Base-by-base conservation (phyloP, 2,888 invertebrate species). In the Eumacrocentrus americanus region DNA sequence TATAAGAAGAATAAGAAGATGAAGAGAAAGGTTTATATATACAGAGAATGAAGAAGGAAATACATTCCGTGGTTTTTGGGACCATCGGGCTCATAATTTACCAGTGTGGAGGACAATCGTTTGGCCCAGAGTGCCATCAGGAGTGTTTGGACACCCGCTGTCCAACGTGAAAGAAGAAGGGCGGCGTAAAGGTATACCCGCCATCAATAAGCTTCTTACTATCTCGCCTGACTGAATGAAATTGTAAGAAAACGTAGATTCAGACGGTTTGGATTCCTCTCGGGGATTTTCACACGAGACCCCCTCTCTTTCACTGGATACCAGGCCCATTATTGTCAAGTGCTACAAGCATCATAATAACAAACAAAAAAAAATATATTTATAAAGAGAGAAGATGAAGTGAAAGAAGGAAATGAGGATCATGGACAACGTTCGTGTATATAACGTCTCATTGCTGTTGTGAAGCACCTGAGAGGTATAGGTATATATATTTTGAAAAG, bases 71-170 rank as follows among this genome's bases (percentile, higher is more conserved):
- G 60, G 35, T 64, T 58, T 35, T 52, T 59, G 44, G 42, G 35
- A 55, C 42, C n/a, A n/a, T n/a, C n/a, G 14, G 60, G 20, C 53
- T 54, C 44, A 62, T 58, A 65, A 64, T 60, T 66, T 60, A 66
- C 57, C 52, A 58, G 51, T 56, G 53, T 40, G 58, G 44, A 52
- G 51, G 38, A 62, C 58, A 65, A 64, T 63, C 52, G 44, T 35
- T 56, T n/a, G n/a, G n/a, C n/a, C 52, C 14, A 9, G 48, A 37
- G 51, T 9, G 53, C 18, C 18, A 42, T 11, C 4, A 58, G 29
- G 55, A 47, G 61, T 67, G 64, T 69, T 69, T 67, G 69, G 67
- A 65, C 67, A 65, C 67, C 69, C 67, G 67, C 64, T 63, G 69
- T 65, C 65, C 51, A 35, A 47, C 22, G 56, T 67, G 66, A 67